A percentile compares a stretch with the other conserved stretches of the same genome.
Evolutionary conservation across 2,888 invertebrate species (phyloP).

Genomic region (Ophion ellenae): DNA sequence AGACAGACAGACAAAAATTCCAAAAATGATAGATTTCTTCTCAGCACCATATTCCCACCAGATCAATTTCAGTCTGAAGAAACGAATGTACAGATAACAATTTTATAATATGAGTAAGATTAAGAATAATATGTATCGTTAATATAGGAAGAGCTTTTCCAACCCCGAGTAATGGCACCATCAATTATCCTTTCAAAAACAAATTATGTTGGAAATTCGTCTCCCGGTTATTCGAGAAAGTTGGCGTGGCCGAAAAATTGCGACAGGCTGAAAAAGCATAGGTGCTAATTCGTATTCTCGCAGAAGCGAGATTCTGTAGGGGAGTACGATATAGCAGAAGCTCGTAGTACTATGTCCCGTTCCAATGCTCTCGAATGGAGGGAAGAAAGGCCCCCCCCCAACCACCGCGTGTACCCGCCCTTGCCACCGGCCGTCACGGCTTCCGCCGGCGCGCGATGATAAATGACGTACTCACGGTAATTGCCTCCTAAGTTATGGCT

Average conservation of each 20-base stretch:
- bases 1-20: no score
- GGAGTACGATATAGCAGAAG: constrained; percentile 17
- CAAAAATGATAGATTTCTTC: no score
- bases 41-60: not conserved
- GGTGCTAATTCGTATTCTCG: constrained; percentile 53
- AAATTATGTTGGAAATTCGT: not conserved
- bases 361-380: constrained; percentile 46
- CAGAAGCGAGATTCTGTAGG: constrained; percentile 40
- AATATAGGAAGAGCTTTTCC: not conserved
- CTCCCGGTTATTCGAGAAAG: not conserved
- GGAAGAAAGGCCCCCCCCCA: constrained; percentile 41
- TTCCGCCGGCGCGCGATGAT: constrained; percentile 82
- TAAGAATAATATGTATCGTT: not conserved
- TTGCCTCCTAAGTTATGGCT: constrained; percentile 87
- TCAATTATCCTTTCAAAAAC: not conserved
- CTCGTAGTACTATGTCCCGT: constrained; percentile 49
- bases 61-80: not conserved
- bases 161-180: not conserved
- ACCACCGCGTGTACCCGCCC: constrained; percentile 59
- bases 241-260: not conserved
- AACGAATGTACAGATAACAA: not conserved
- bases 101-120: not conserved
- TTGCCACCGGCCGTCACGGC: constrained; percentile 70
- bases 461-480: constrained; percentile 87
- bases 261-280: constrained; percentile 36